Base-by-base conservation (phyloP, 2,888 invertebrate species). In the Cancer borealis region DNA sequence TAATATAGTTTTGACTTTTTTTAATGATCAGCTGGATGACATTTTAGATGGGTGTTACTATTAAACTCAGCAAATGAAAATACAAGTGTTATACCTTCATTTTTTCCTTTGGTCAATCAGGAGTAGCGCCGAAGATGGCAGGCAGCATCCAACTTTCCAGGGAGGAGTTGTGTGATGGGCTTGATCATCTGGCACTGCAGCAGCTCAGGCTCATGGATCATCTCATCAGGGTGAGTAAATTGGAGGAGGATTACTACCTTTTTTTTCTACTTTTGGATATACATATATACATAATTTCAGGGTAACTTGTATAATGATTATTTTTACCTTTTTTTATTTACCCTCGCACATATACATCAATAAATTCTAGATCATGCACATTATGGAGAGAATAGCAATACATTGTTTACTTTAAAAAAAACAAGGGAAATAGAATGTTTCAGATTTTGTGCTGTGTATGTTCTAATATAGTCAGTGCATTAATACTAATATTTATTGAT, bases 131-230 rank as follows among this genome's bases (percentile, higher is more conserved):
- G 3, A 93, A 66, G 84, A 94, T 94, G 94, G 91, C 94, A 26
- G 47, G 92, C 84, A 92, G 92, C 54, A 88, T 92, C 39, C 93
- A 95, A 84, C 49, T 92, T 6, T 84, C 92, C 12, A 88, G 39
- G 45, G 93, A 92, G 90, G 93, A 54, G 21, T 88, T 93, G 26
- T 93, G 92, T 47, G 94, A 95, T 91, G 91, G 92, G 30, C 91
- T 95, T 26, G 95, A 95, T 49, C 91, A 95, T 17, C 88, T 95
- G 54, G 90, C 92, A 73, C 66, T 95, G 12, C 91, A 94, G 45
- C 91, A 89, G 66, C 93, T 95, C 17, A 91, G 92, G 21, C 88
- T 95, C 5, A 95, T 95, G 95, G 95, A 95, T 47, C 91, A 95
- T 8, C 89, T 95, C 21, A 95, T 95, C 47, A 93, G 73, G 88